A percentile compares a stretch with the other conserved stretches of the same genome.
These are phyloP conservation scores for Zoanthus gigantus DNA, from an alignment of 92 coral and sea anemone species.

Conservation along the genomic window DNA sequence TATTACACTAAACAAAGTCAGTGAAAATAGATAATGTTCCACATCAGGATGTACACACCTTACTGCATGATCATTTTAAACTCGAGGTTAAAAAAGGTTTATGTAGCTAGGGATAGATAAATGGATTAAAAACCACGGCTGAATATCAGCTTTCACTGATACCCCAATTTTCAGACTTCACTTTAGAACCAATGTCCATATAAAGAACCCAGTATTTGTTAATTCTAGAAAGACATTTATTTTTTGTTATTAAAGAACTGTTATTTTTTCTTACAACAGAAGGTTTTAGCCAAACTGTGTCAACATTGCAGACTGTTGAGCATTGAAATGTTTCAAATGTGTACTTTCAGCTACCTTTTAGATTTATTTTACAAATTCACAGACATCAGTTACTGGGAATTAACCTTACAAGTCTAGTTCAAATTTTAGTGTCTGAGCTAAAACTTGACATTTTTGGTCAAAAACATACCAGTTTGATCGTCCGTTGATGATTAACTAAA, in stretches of 20 bases:
- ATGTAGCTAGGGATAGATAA: slow-evolving; percentile 12
- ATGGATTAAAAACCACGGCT: slow-evolving; percentile 25
- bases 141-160: slow-evolving; percentile 22
- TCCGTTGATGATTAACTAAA: no score
- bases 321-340: no score
- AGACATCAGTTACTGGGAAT: no score
- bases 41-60: slow-evolving; percentile 36
- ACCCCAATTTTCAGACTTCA: not conserved
- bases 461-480: no score
- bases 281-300: no score
- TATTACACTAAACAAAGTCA: not conserved
- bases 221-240: not conserved
- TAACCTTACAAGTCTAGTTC: no score
- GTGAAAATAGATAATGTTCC: not conserved
- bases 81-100: not conserved
- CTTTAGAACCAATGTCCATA: not conserved
- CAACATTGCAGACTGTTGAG: no score
- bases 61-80: not conserved
- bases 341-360: no score
- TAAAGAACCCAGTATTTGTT: not conserved
- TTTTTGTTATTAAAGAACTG: not conserved
- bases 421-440: no score
- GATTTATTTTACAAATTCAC: no score
- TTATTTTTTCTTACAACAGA: no score
- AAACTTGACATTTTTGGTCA: no score